Evolutionary conservation across 1,140 invertebrate species (phyloP).

Genomic region (Scaptomyza montana): DNA sequence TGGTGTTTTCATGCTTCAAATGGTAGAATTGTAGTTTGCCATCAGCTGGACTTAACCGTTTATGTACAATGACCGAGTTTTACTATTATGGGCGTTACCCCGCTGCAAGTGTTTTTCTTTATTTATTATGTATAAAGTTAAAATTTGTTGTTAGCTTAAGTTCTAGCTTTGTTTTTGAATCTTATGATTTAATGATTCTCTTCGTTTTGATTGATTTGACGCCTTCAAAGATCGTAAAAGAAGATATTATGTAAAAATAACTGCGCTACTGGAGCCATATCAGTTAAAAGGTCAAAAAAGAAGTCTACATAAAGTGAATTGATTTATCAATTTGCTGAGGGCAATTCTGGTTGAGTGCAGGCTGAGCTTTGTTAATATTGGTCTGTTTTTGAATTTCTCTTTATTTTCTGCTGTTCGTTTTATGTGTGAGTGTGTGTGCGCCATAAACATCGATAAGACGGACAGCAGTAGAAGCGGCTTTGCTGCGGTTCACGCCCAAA

Average conservation of each 20-base stretch:
- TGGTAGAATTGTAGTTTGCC: constrained; percentile 11
- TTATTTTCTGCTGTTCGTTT: constrained; percentile 21
- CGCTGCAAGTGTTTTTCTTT: neutral
- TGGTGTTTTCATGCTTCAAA: constrained; percentile 23
- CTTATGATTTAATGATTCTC: no score
- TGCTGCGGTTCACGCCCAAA: constrained; percentile 43
- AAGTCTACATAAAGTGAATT: constrained; percentile 45
- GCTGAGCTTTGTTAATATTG: constrained; percentile 16
- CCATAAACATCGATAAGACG: constrained; percentile 32
- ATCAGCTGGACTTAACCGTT: constrained; percentile 20
- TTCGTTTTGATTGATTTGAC: constrained; percentile 29
- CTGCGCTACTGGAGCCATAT: constrained; percentile 17
- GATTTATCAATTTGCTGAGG: constrained; percentile 57
- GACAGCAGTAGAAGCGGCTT: constrained; percentile 21
- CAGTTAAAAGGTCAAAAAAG: constrained; percentile 62
- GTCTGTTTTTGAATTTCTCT: constrained; percentile 33
- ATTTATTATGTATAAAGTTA: neutral
- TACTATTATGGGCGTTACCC: neutral
- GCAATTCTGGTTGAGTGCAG: constrained; percentile 2
- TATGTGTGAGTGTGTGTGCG: constrained; percentile 6
- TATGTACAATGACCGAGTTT: neutral
- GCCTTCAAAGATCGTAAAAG: constrained; percentile 3
- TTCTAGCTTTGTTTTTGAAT: no score
- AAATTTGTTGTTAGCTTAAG: no score
- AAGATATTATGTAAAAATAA: constrained; percentile 51